Evolutionary conservation across 2,113 vertebrate genomes (phyloP).

Genomic region (Thamnophis sirtalis): DNA sequence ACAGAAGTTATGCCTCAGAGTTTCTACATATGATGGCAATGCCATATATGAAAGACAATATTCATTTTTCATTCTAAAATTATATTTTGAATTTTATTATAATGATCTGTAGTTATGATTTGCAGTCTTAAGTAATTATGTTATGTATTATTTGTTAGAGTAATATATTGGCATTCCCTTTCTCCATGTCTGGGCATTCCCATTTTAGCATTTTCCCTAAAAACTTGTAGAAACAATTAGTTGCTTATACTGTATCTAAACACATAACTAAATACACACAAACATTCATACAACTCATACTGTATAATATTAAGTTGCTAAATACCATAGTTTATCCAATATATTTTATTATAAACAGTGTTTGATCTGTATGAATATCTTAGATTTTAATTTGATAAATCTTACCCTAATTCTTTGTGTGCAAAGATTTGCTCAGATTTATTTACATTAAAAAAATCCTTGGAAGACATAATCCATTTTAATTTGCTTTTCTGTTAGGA

Average conservation of each 20-base stretch:
- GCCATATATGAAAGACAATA: conserved; percentile 32
- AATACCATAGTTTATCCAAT: conserved; percentile 52
- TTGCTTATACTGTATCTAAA: neutral
- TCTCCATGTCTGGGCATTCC: neutral
- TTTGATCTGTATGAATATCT: conserved; percentile 54
- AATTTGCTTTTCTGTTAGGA: conserved; percentile 25
- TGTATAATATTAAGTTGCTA: conserved; percentile 46
- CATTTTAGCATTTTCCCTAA: neutral
- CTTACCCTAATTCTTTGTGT: neutral
- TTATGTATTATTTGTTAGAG: conserved; percentile 16
- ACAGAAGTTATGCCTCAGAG: neutral
- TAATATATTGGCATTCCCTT: neutral
- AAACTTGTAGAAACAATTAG: neutral
- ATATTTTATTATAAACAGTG: conserved; percentile 53
- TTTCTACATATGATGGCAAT: neutral
- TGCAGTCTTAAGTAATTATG: conserved; percentile 41
- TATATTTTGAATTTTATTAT: conserved; percentile 59
- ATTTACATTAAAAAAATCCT: neutral
- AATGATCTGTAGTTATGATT: conserved; percentile 36
- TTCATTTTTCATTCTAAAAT: conserved; percentile 20
- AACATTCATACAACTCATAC: neutral
- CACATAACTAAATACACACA: neutral
- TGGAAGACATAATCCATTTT: conserved; percentile 35
- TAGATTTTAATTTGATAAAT: conserved; percentile 49
- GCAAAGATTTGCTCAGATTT: conserved; percentile 7